These are phyloP conservation scores for Agriopis leucophaearia DNA, from an alignment of 2,888 invertebrate species.

Conservation along the genomic window DNA sequence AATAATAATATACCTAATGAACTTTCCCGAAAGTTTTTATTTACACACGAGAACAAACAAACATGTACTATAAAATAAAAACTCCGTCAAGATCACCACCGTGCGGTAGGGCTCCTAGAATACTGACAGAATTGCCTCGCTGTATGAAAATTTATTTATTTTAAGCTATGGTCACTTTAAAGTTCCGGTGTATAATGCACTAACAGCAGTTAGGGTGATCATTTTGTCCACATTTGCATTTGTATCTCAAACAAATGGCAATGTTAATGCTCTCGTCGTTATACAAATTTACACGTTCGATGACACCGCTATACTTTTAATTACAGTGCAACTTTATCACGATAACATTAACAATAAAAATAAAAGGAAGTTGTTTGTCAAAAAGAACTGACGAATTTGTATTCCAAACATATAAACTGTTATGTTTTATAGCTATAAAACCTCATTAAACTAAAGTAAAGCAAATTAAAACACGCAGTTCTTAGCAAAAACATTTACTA, in stretches of 20 bases:
- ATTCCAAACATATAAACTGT: not conserved
- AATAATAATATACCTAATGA: too few relatives aligned
- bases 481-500: conserved; percentile 29
- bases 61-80: too few relatives aligned
- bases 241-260: conserved; percentile 50
- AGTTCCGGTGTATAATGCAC: conserved; percentile 53
- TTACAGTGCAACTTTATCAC: not conserved
- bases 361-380: not conserved
- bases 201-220: conserved; percentile 58
- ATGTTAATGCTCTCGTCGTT: conserved; percentile 32
- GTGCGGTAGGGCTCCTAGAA: too few relatives aligned
- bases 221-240: conserved; percentile 62
- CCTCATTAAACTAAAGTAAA: not conserved
- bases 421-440: not conserved
- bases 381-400: not conserved
- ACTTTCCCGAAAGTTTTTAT: too few relatives aligned
- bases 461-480: conserved; percentile 6
- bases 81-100: too few relatives aligned
- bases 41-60: too few relatives aligned
- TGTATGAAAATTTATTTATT: too few relatives aligned
- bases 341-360: not conserved
- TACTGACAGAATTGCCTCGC: too few relatives aligned
- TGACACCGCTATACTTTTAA: not conserved
- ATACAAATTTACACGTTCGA: conserved; percentile 14
- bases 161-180: conserved; percentile 48